These are phyloP conservation scores for Bombycilla garrulus DNA, from an alignment of 2,113 vertebrate species.

Conservation along the genomic window DNA sequence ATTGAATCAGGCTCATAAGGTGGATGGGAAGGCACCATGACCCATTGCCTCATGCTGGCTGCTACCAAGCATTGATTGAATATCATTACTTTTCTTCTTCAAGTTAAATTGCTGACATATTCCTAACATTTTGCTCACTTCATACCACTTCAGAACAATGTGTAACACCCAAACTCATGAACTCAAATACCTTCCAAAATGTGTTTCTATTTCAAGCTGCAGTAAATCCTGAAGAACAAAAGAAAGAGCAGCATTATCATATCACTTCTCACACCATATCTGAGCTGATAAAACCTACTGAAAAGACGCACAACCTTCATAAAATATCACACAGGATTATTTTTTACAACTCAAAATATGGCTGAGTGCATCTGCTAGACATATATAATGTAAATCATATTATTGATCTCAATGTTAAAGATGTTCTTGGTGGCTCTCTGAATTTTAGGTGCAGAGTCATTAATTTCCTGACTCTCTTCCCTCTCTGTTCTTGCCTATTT, in stretches of 20 bases:
- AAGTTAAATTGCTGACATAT: neutral
- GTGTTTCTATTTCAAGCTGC: neutral
- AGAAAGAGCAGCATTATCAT: neutral
- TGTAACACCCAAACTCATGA: neutral
- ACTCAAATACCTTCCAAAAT: neutral
- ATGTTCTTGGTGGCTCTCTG: neutral
- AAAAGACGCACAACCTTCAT: neutral
- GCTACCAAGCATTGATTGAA: neutral
- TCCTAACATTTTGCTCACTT: neutral
- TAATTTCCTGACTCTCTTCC: neutral
- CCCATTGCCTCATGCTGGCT: neutral
- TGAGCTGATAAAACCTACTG: neutral
- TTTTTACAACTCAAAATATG: neutral
- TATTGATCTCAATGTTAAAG: neutral
- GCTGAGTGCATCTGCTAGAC: neutral
- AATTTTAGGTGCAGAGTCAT: neutral
- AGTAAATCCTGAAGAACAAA: neutral
- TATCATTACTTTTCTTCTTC: neutral
- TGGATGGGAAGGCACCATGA: neutral
- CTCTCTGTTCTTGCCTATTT: neutral
- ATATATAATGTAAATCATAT: neutral
- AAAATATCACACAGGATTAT: neutral
- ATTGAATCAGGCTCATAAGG: neutral
- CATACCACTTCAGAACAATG: neutral
- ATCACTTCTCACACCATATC: neutral